phyloP scores from a whole-genome alignment of 1,140 invertebrate species.

The Schlechtendalia chinensis region DNA sequence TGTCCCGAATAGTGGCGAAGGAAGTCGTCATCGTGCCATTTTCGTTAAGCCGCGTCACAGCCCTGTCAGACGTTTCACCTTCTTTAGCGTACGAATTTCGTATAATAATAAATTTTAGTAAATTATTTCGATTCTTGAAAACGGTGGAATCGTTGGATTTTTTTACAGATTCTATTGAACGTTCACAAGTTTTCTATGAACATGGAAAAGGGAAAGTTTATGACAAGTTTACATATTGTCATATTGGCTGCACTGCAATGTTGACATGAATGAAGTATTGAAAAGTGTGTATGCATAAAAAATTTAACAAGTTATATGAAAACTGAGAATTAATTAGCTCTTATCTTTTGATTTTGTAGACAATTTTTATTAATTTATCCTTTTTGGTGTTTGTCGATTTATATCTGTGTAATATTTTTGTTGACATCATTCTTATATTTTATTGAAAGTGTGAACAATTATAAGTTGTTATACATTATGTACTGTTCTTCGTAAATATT shows the following conservation, averaged over 20 bases:
- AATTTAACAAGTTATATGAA: conserved; percentile 41
- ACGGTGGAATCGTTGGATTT: too few relatives aligned
- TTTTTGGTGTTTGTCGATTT: background rate
- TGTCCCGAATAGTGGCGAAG: background rate
- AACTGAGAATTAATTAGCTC: conserved; percentile 33
- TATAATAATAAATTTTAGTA: too few relatives aligned
- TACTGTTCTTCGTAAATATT: background rate
- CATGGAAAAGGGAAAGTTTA: conserved; percentile 26
- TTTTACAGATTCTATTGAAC: too few relatives aligned
- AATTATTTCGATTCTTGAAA: too few relatives aligned
- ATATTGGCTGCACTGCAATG: conserved; percentile 44
- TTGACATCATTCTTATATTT: background rate
- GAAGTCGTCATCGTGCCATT: too few relatives aligned
- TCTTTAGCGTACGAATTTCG: too few relatives aligned
- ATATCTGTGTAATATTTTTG: background rate
- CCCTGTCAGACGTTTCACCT: too few relatives aligned
- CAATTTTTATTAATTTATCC: background rate
- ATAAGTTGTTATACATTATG: background rate
- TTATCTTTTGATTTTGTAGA: conserved; percentile 33
- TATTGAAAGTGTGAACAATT: background rate
- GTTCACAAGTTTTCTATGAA: too few relatives aligned
- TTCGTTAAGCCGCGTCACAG: too few relatives aligned
- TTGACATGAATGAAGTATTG: conserved; percentile 48
- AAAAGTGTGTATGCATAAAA: conserved; percentile 48
- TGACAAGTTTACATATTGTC: background rate